Evolutionary conservation across 2,888 invertebrate species (phyloP).

Genomic region (Meta bourneti): DNA sequence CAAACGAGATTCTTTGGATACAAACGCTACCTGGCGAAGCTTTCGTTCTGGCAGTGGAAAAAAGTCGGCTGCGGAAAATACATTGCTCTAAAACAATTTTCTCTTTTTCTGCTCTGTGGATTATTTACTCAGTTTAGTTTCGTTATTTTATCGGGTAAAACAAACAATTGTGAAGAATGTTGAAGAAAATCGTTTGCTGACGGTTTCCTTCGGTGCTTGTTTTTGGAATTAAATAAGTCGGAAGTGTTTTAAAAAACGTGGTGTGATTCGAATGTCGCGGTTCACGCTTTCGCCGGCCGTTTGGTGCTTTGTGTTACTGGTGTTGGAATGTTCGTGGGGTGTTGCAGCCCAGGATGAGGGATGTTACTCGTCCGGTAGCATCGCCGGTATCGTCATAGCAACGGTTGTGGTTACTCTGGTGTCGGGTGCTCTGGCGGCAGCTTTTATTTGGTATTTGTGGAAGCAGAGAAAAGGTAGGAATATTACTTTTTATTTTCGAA

Average conservation of each 20-base stretch:
- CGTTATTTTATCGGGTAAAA: not conserved
- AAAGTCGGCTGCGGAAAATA: not conserved
- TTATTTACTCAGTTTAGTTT: not conserved
- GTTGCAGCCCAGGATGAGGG: constrained; percentile 48
- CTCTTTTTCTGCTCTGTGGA: not conserved
- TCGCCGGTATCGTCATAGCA: constrained; percentile 75
- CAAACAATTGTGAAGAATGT: constrained; percentile 29
- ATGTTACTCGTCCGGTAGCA: constrained; percentile 70
- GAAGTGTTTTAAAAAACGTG: constrained; percentile 28
- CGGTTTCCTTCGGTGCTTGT: not conserved
- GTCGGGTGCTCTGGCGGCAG: constrained; percentile 59
- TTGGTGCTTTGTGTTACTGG: not conserved
- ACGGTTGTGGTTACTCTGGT: constrained; percentile 70
- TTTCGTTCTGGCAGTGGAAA: not conserved
- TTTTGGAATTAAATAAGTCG: constrained; percentile 31
- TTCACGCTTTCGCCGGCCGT: constrained; percentile 22
- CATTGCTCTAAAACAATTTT: not conserved
- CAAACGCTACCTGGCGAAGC: not conserved
- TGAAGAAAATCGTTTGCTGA: constrained; percentile 15
- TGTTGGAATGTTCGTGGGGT: constrained; percentile 10
- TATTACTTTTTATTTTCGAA: not conserved
- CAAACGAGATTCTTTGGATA: constrained; percentile 59
- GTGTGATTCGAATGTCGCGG: constrained; percentile 17
- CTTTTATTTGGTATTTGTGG: constrained; percentile 72
- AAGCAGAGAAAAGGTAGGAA: constrained; percentile 66